Conservation (phyloP, 2,797 vertebrate species). For the Kryptopterus vitreolus region DNA sequence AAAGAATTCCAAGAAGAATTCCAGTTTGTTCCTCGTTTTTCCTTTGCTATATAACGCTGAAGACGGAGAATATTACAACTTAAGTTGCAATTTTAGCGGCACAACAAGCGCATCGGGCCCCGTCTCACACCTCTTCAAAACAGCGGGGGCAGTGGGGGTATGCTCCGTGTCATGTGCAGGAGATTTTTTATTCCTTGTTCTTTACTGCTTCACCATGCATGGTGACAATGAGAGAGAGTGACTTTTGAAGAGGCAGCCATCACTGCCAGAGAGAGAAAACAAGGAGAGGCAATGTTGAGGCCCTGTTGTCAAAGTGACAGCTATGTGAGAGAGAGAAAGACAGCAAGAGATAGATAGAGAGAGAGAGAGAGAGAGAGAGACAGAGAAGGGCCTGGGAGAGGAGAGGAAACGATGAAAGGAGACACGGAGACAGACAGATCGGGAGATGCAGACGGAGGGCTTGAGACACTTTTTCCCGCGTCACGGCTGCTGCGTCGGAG, state of each 20-base stretch:
- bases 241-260: constrained; percentile 48
- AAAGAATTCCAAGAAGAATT: not conserved
- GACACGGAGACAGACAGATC: constrained; percentile 37
- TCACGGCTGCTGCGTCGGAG: constrained; percentile 22
- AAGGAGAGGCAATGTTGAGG: constrained; percentile 36
- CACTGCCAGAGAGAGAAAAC: constrained; percentile 39
- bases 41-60: constrained; percentile 1
- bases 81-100: not conserved
- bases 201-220: constrained; percentile 40
- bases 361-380: not conserved
- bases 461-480: constrained; percentile 35
- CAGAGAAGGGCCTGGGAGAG: not conserved
- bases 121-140: constrained; percentile 33
- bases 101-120: not conserved
- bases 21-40: not conserved
- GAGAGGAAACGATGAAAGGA: constrained; percentile 43
- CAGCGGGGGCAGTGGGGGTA: constrained; percentile 22
- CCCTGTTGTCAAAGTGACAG: constrained; percentile 50
- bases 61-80: not conserved
- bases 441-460: constrained; percentile 36
- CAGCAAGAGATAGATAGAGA: constrained; percentile 6
- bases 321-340: constrained; percentile 27
- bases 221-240: constrained; percentile 42
- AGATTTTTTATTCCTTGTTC: constrained; percentile 31
- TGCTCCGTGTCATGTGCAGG: constrained; percentile 13